Evolutionary conservation across 2,888 invertebrate species (phyloP), one percentile per base, ranked within the genome.

Genomic region (Parelbella ahira): DNA sequence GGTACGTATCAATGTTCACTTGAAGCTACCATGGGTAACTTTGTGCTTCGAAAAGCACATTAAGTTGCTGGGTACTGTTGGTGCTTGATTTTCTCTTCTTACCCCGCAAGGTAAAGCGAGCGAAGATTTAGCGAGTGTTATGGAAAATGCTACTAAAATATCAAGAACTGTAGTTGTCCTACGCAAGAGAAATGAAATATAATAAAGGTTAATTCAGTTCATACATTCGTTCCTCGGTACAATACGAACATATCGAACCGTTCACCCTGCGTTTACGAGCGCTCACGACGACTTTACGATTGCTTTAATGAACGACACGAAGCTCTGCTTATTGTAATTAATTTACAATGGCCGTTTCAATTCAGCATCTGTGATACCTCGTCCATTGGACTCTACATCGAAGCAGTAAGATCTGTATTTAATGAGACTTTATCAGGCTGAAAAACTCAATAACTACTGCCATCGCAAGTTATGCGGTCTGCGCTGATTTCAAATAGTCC

Each of bases 221-320:
- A 57, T 68, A 65, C 47, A 51, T 56, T 55, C 63, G 61, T 59
- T 73, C 72, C 74, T 75, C 56, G 54, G 69, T 69, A 68, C 54
- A 69, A 67, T 68, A 61, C 55, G 63, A 60, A 67, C 69, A 69
- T 76, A 73, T 75, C 63, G 74, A 72, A 70, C 48, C 78, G 58
- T 81, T 82, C 80, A 76, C 73, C 78, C 68, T 52, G 45, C 51
- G 56, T 80, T 81, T 78, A 80, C 63, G 73, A 76, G 50, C 63
- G 47, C n/a, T 4, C 15, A 5, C 33, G 41, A 42, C 23, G 34
- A 18, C 23, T 42, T 42, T 42, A 42, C 42, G 42, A 42, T 28
- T 34, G 10, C 11, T 36, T 42, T 42, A 42, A 42, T 42, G 42
- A 42, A 34, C 34, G 19, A 42, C 28, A 42, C 36, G 42, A 29